Evolutionary conservation across 2,113 vertebrate species (phyloP).

Genomic region (Prietella phreatophila): DNA sequence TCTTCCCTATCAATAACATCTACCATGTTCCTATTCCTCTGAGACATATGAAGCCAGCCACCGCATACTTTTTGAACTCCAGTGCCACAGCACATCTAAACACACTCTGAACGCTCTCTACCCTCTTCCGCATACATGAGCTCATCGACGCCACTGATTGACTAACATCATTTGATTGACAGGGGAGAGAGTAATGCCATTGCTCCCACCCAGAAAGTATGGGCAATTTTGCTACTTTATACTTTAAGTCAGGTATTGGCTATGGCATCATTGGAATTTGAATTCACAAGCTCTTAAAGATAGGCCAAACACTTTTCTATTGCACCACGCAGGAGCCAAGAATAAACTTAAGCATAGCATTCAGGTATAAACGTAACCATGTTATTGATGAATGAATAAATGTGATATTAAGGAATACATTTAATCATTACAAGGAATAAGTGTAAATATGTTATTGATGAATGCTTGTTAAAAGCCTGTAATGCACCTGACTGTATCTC

Average conservation of each 20-base stretch:
- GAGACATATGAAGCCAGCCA: background rate
- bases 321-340: background rate
- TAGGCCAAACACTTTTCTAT: background rate
- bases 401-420: background rate
- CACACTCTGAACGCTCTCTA: background rate
- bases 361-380: no score
- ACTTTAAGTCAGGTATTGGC: background rate
- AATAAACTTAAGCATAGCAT: background rate
- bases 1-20: background rate
- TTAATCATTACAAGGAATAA: background rate
- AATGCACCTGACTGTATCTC: constrained; percentile 22
- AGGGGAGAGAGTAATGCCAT: background rate
- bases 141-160: background rate
- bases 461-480: background rate
- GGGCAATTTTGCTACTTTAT: background rate
- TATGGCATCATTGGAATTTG: background rate
- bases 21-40: background rate
- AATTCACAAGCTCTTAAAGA: background rate
- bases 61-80: background rate
- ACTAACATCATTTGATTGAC: background rate
- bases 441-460: background rate
- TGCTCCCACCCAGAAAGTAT: background rate
- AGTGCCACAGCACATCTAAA: background rate
- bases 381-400: background rate
- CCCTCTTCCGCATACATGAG: background rate